Conservation (phyloP, 2,797 vertebrate species). For the Urophycis tenuis region DNA sequence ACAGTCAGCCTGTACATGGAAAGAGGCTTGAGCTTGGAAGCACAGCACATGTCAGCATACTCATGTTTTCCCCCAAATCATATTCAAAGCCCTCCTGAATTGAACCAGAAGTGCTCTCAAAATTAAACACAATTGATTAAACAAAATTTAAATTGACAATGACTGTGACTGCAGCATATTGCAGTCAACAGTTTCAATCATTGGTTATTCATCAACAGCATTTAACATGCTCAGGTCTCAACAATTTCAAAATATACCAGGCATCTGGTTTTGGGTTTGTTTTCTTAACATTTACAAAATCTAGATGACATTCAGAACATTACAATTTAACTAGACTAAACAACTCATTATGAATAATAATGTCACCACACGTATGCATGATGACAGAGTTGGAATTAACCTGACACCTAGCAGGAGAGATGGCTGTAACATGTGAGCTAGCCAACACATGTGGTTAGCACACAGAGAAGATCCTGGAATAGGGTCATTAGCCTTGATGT, state of each 20-base stretch:
- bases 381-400: neutral
- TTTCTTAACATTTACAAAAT: neutral
- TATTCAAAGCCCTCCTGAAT: neutral
- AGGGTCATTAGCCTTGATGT: constrained; percentile 5
- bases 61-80: neutral
- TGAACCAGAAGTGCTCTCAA: neutral
- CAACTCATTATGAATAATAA: neutral
- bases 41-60: neutral
- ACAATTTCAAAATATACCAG: too few species aligned
- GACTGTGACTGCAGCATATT: neutral
- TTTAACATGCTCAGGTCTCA: neutral
- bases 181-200: neutral
- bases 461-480: neutral
- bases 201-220: neutral
- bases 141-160: neutral
- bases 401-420: neutral
- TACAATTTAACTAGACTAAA: neutral
- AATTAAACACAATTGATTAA: neutral
- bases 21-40: neutral
- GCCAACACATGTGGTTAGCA: constrained; percentile 7
- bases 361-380: neutral
- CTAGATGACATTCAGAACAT: neutral
- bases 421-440: neutral
- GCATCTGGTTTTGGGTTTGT: neutral
- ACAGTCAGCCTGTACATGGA: neutral